phyloP scores from a whole-genome alignment of 2,888 invertebrate genomes.

The Entomobrya proxima region DNA sequence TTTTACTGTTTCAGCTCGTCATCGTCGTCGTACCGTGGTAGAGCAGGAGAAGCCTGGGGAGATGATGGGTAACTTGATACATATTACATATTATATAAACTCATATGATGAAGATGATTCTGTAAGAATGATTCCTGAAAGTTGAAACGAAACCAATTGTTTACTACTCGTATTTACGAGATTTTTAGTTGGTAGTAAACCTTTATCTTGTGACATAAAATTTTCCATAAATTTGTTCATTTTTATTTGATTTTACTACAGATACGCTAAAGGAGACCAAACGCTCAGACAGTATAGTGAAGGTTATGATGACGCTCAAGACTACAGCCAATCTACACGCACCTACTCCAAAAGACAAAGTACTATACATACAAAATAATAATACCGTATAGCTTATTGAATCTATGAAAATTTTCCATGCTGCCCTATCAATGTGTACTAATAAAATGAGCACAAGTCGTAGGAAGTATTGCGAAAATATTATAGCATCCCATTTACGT shows the following conservation, averaged over 20 bases:
- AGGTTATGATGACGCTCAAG: constrained; percentile 74
- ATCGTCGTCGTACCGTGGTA: constrained; percentile 49
- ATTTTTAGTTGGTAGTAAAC: not conserved
- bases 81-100: too few species aligned
- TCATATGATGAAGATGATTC: not conserved
- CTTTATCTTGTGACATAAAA: not conserved
- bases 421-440: not conserved
- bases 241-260: constrained; percentile 58
- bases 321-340: constrained; percentile 71
- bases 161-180: too few species aligned
- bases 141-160: not conserved
- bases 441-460: not conserved
- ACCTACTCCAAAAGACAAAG: constrained; percentile 75
- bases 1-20: constrained; percentile 44
- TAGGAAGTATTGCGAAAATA: not conserved
- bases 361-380: constrained; percentile 37
- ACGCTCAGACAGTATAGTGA: constrained; percentile 72
- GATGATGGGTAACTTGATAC: constrained; percentile 60
- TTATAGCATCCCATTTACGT: not conserved
- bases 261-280: constrained; percentile 69
- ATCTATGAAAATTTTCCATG: not conserved
- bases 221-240: constrained; percentile 15
- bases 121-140: not conserved
- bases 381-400: not conserved
- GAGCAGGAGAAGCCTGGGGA: constrained; percentile 54